Percentiles rank a stretch among this genome's conserved stretches.
Conservation (phyloP, 2,888 invertebrate genomes). For the Torymus aiolomorphi region DNA sequence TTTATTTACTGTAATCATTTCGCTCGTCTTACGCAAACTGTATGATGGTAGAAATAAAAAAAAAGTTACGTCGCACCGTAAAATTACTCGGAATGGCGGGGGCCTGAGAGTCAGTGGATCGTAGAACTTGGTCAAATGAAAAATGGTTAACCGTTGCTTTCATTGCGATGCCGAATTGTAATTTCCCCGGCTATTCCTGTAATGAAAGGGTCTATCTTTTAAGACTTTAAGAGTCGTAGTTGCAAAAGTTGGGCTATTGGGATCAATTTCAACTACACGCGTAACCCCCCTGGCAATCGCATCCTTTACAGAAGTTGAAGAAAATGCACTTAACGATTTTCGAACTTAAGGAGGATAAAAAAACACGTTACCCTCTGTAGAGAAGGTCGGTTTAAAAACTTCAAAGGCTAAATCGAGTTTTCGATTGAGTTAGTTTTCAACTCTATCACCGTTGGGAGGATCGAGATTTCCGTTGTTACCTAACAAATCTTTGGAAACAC, state of each 20-base stretch:
- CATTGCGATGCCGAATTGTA: no score
- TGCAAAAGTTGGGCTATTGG: slow-evolving; percentile 7
- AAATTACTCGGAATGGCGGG: no score
- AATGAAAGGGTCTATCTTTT: neutral
- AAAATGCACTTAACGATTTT: slow-evolving; percentile 40
- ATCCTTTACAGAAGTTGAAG: slow-evolving; percentile 6
- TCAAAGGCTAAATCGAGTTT: slow-evolving; percentile 37
- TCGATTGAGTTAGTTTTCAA: slow-evolving; percentile 44
- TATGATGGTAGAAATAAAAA: no score
- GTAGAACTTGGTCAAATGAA: no score
- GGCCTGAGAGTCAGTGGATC: no score
- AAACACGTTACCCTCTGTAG: slow-evolving; percentile 38
- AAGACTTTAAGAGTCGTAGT: slow-evolving; percentile 11
- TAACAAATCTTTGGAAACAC: slow-evolving; percentile 3
- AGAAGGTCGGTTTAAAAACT: slow-evolving; percentile 43
- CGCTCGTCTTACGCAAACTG: no score
- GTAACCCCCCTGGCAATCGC: neutral
- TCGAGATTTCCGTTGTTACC: neutral
- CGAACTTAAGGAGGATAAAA: neutral
- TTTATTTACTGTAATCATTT: no score
- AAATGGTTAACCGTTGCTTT: no score
- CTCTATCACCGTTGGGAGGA: slow-evolving; percentile 16
- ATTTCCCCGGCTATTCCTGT: neutral
- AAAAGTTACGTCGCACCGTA: no score
- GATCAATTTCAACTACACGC: slow-evolving; percentile 33